Percentiles rank a stretch among this genome's conserved stretches.
Evolutionary conservation across 2,797 vertebrate genomes (phyloP).

Genomic region (Denticeps clupeoides): DNA sequence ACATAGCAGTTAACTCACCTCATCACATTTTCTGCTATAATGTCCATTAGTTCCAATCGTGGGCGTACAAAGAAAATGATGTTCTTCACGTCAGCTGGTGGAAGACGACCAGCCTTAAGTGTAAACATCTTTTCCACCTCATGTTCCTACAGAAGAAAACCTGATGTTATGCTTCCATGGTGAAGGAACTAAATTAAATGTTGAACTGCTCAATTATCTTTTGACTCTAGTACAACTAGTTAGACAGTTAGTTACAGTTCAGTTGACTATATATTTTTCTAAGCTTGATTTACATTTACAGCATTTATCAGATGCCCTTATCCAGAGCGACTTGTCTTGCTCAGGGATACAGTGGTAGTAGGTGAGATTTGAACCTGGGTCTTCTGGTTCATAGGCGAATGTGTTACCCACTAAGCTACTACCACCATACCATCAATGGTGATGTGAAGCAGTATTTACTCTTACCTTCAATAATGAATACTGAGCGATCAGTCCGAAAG

Average conservation of each 20-base stretch:
- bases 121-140: conserved; percentile 99
- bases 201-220: too few species aligned
- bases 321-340: too few species aligned
- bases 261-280: too few species aligned
- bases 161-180: neutral
- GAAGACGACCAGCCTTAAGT: conserved; percentile 80
- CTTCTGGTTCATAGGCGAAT: neutral
- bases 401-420: neutral
- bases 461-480: conserved; percentile 90
- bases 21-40: conserved; percentile 86
- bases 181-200: too few species aligned
- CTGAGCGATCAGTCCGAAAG: conserved; percentile 92
- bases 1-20: too few species aligned
- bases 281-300: too few species aligned
- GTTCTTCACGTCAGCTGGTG: conserved; percentile 85
- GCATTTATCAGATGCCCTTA: too few species aligned
- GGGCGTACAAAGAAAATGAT: conserved; percentile 95
- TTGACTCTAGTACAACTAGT: too few species aligned
- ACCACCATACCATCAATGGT: neutral
- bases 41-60: conserved; percentile 89
- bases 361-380: too few species aligned
- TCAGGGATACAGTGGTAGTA: too few species aligned
- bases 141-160: conserved; percentile 69
- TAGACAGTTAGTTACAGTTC: too few species aligned
- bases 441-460: neutral